These are phyloP conservation scores for Apamea crenata DNA, from an alignment of 2,888 invertebrate genomes.

Conservation along the genomic window DNA sequence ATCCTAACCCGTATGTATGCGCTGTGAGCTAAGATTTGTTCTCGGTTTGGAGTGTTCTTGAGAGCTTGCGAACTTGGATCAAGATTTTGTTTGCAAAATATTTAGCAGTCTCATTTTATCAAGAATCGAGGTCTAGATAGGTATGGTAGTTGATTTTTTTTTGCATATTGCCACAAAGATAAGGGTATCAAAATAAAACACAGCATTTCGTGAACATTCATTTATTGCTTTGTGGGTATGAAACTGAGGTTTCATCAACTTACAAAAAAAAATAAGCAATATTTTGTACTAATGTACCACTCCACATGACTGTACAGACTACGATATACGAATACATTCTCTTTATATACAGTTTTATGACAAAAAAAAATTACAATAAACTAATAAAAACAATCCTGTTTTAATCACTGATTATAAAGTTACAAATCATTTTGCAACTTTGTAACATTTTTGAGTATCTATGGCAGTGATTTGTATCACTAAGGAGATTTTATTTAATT, in stretches of 20 bases:
- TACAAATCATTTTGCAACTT: conserved; percentile 29
- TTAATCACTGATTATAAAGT: conserved; percentile 19
- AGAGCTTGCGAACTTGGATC: not conserved
- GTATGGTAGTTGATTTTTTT: not conserved
- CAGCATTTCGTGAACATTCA: conserved; percentile 79
- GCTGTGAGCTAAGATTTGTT: not conserved
- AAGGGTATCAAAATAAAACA: conserved; percentile 58
- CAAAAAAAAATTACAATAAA: conserved; percentile 45
- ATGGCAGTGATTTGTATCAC: conserved; percentile 47
- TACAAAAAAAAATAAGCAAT: conserved; percentile 81
- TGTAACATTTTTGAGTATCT: conserved; percentile 28
- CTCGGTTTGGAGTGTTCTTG: not conserved
- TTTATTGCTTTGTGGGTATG: conserved; percentile 86
- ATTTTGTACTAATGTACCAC: conserved; percentile 89
- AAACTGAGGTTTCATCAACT: too few species aligned
- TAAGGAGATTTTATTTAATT: conserved; percentile 27
- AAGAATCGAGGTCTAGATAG: too few species aligned
- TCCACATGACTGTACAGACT: conserved; percentile 80
- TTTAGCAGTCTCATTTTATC: not conserved
- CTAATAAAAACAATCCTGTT: conserved; percentile 42
- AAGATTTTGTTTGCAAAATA: not conserved
- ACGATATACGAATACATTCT: conserved; percentile 64
- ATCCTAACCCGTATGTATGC: not conserved
- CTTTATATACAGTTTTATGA: conserved; percentile 60
- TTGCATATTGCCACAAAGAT: not conserved